Percentiles rank a stretch among this genome's conserved stretches.
Conservation (phyloP, 1,140 invertebrate genomes). For the Leptonema lineaticorne region DNA sequence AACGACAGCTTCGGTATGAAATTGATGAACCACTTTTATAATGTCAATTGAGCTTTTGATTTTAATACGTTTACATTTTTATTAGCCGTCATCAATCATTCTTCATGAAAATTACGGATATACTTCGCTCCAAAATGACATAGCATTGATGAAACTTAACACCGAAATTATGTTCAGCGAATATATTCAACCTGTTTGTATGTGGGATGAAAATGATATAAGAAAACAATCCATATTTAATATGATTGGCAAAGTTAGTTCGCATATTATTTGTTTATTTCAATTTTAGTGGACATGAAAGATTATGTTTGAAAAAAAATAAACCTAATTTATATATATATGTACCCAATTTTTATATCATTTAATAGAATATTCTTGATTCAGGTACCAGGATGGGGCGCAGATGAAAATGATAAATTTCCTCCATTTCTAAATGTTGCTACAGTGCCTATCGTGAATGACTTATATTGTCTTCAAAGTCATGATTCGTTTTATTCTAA, state of each 20-base stretch:
- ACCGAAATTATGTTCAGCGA: slow-evolving; percentile 22
- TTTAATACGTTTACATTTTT: not conserved
- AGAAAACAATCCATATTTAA: slow-evolving; percentile 23
- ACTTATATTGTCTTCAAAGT: slow-evolving; percentile 29
- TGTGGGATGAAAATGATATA: slow-evolving; percentile 33
- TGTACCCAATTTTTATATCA: not conserved
- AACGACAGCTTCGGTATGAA: slow-evolving; percentile 7
- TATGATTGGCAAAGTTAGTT: slow-evolving; percentile 15
- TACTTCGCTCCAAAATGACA: slow-evolving; percentile 28
- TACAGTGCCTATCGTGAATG: slow-evolving; percentile 21
- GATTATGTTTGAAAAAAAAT: no score
- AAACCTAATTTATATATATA: no score
- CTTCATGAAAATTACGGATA: slow-evolving; percentile 23
- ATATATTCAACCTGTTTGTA: slow-evolving; percentile 36
- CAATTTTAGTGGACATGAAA: not conserved
- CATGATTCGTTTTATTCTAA: slow-evolving; percentile 28
- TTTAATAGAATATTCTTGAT: no score
- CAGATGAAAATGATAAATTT: slow-evolving; percentile 15
- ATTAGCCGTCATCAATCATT: slow-evolving; percentile 20
- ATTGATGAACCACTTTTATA: not conserved
- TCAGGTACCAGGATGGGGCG: slow-evolving; percentile 35
- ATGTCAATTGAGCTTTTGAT: not conserved
- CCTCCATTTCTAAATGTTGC: slow-evolving; percentile 18
- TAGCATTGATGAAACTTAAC: slow-evolving; percentile 27
- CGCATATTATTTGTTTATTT: not conserved